Conservation (phyloP, 1,140 invertebrate genomes). For the Teleopsis dalmanni region DNA sequence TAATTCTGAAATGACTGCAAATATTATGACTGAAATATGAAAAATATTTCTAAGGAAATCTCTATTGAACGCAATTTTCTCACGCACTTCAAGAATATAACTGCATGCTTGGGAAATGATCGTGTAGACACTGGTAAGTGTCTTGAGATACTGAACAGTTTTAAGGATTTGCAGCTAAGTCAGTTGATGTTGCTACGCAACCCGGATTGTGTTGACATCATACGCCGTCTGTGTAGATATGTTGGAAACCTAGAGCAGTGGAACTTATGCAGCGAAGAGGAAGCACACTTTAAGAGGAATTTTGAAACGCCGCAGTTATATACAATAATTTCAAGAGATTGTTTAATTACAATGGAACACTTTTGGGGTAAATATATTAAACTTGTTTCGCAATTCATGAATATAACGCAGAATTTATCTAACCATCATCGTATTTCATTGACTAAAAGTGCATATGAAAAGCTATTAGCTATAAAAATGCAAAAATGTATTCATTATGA, state of each 20-base stretch:
- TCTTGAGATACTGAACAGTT: conserved; percentile 51
- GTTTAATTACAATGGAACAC: conserved; percentile 47
- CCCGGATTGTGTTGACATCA: conserved; percentile 69
- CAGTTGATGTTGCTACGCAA: conserved; percentile 79
- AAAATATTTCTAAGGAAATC: conserved; percentile 33
- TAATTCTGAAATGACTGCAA: conserved; percentile 2
- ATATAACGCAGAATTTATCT: conserved; percentile 51
- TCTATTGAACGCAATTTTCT: conserved; percentile 54
- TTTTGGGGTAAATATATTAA: conserved; percentile 56
- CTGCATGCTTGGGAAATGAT: conserved; percentile 56
- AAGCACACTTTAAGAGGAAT: conserved; percentile 55
- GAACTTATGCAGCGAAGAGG: conserved; percentile 58
- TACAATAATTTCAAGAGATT: conserved; percentile 55
- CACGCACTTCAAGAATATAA: conserved; percentile 66
- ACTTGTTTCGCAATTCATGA: conserved; percentile 51
- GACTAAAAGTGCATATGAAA: conserved; percentile 9
- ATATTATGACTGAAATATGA: conserved; percentile 17
- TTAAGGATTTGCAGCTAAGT: conserved; percentile 59
- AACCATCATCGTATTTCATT: conserved; percentile 24
- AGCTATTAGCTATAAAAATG: conserved; percentile 6
- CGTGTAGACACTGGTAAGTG: conserved; percentile 58
- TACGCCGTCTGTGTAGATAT: conserved; percentile 62
- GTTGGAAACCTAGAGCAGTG: conserved; percentile 66
- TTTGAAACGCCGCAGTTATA: conserved; percentile 56
- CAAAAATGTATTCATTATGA: no score